Evolutionary conservation across 2,888 invertebrate species (phyloP), one percentile per base, ranked within the genome.

Genomic region (Hydropsyche betteni): DNA sequence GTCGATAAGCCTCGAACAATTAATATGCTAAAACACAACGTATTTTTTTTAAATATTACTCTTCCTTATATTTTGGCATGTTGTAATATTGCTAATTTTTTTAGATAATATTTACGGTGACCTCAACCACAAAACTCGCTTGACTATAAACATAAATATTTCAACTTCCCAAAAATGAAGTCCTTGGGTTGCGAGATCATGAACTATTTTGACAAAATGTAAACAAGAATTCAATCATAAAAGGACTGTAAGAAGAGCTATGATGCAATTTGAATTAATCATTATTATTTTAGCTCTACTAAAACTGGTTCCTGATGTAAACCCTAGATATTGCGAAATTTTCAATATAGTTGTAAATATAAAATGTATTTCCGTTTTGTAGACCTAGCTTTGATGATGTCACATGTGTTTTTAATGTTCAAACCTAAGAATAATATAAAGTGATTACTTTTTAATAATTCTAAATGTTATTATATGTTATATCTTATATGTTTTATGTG

Each of bases 211-310:
- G 1, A 85, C 92, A 12, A 90, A 98, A 73, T 94, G 95, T 80
- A 88, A 89, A 76, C 84, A 95, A 72, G 97, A 99, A 83, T 89
- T 91, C 0, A 88, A 88, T 69, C 92, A 93, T 81, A 91, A 92
- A 75, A 89, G 98, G 74, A 93, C 95, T 0, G 91, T 97, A 12
- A 97, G 98, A 83, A 88, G 98, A 53, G 92, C 97, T 33, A 90
- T 98, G 89, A 88, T 91, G 82, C 98, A 98, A 84, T 90, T 93
- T 79, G 95, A 97, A 85, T 91, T 93, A 81, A 87, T 95, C 51
- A 89, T 94, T 4, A 91, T 91, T 79, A 88, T 52, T 53, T 76
- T 77, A n/a, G n/a, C n/a, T n/a, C n/a, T 55, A 44, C 36, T 16
- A 69, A 55, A n/a, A 16, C n/a, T n/a, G 14, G 12, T 53, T 24